Base-by-base conservation (phyloP, 1,140 invertebrate genomes). In the Macrosteles quadrilineatus region DNA sequence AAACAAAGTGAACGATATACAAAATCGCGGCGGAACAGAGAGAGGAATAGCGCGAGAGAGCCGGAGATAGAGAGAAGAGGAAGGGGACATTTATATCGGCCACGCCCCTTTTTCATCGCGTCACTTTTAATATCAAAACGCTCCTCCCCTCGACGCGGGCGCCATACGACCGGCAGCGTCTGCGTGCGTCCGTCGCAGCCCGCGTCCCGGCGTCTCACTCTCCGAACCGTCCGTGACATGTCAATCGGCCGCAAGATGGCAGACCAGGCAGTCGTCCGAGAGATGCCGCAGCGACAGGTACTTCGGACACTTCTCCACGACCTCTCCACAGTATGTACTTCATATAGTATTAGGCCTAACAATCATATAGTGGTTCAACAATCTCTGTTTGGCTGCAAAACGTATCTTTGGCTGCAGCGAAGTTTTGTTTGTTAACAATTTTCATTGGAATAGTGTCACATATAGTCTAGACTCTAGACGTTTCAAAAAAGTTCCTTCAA, bases 101-200 rank as follows among this genome's bases (percentile, higher is more conserved):
- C 63, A 66, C 63, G 63, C 63, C 63, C 40, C 63, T 66, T 66
- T 66, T 43, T 66, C 63, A 66, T 66, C 31, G 63, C 63, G 63
- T 66, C 63, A 45, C 63, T 66, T 66, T 66, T 66, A 66, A 66
- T 66, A 66, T 66, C 63, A 66, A 66, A 66, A 43, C 9, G 36
- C 63, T 30, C 63, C 59, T 11, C 40, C 63, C 25, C 21, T 25
- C 32, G 32, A 40, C 40, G 23, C 17, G 29, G 21, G 53, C 53
- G 63, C 55, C 55, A 59, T 59, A 25, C 25, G 21, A 4, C 4
- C 4, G 55, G 23, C 55, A 6, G 55, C 27, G 55, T 27, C 55
- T 30, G 55, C 23, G 23, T 30, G 21, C 21, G 25, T 25, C 55
- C 25, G 25, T 25, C 55, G 4, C 55, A 25, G 11, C 25, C 21